Base-by-base conservation (phyloP, 35 echinoderm and acorn worm species). In the Anneissia japonica region DNA sequence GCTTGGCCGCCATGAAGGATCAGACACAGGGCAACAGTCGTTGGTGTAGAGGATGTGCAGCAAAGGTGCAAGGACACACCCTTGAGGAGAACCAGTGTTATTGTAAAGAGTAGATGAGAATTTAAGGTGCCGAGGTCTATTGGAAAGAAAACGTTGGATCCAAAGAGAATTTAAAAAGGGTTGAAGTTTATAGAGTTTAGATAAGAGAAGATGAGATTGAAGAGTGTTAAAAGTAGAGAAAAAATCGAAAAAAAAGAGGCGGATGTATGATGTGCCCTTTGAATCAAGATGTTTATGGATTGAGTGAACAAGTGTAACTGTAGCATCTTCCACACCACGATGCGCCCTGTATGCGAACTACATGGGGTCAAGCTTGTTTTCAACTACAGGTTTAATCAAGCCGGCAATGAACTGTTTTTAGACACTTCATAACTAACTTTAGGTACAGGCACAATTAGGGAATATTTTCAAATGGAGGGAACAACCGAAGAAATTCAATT, bases 41-140 rank as follows among this genome's bases (percentile, higher is more conserved):
- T 81, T 39, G 32, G 79, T 81, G 23, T 81, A 81, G 38, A 81
- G 79, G 79, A 81, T 81, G 38, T 81, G 40, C n/a, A 81, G 36
- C 37, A 81, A 30, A 12, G 79, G 79, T 12, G 79, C 10, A 5
- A 81, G 36, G 7, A 81, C 79, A 81, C 79, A 81, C 7, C 79
- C 79, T 30, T 81, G 79, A 39, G 79, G 79, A 38, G 79, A 81
- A 30, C 79, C 36, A 40, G 79, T 81, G 10, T 9, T 38, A 81
- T 36, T 40, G 30, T 39, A 30, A 40, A 30, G 7, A 26, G 31
- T 36, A 38, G 3, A 39, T 1, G 5, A 39, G 30, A 76, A 32
- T 11, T 13, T 76, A 32, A 76, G 23, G 9, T 6, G 26, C 33
- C 33, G 74, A 13, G 74, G 33, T 76, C 74, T 76, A 28, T 30